Evolutionary conservation across 30 jellyfish, hydroid and myxozoan genomes (phyloP), one percentile per base, ranked within the genome.

Genomic region (Aurelia aurita complex sp. Pacific): DNA sequence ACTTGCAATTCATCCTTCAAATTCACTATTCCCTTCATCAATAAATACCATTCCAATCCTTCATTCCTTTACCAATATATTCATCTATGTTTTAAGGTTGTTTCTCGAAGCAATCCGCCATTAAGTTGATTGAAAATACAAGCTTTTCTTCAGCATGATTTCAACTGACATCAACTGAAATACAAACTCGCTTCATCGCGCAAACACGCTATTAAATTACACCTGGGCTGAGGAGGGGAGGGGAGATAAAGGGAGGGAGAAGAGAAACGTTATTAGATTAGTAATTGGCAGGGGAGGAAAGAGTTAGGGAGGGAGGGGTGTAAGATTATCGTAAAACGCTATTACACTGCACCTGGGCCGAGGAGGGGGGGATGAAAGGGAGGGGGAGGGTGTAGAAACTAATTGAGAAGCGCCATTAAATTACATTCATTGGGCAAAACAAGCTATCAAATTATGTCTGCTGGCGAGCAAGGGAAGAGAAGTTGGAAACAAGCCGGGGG

Each of bases 151-250:
- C 53, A 7, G 32, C 91, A 82, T 82, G 91, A 61, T 82, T 69
- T 53, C 59, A 52, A 69, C 80, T 46, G 65, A 18, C 63, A 69
- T 54, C 69, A 68, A 67, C 91, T 57, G 72, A 76, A 40, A 66
- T 72, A 75, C 63, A 34, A 68, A 59, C 66, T 64, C 88, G 80
- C 80, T 79, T 79, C 67, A 79, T 79, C 88, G 88, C 85, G 94
- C 85, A 77, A 76, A 89, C 89, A 86, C 89, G 95, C 95, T 77
- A 86, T 76, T 69, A 72, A 76, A 77, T 76, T 86, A 77, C 95
- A 86, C 89, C 95, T 86, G 95, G 95, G 89, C 6, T 40, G 8
- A 9, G 52, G 52, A 40, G 52, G 52, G 52, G 52, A 2, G 8
- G 52, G 52, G 52, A 40, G 52, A 2, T 2, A 18, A 7, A 17